Evolutionary conservation across 2,888 invertebrate genomes (phyloP), one percentile per base, ranked within the genome.

Genomic region (Cantharis lateralis): DNA sequence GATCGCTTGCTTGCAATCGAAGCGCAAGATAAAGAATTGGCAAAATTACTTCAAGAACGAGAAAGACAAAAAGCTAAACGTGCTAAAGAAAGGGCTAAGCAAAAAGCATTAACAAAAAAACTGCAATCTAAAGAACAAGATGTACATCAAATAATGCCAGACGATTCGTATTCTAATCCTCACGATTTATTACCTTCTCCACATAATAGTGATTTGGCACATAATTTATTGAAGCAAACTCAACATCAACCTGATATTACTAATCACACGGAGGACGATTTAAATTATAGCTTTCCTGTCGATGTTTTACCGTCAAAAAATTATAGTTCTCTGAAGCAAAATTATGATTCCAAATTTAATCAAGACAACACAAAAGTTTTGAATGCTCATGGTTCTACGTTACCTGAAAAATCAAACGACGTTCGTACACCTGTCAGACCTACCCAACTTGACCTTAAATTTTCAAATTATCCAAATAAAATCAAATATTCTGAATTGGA

Each of bases 1-100:
- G 94, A 94, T 87, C 90, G 93, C 79, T 89, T 93, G 83, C 85
- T 94, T 79, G 95, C 95, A 1, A 93, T 95, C 82, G 95, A 95
- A 88, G 94, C 94, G 0, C 95, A 95, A 86, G 95, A 95, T 84
- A 92, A 94, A 78, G 95, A 95, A 86, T 86, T 95, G 70, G 95
- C 95, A 1, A 92, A 92, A 85, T 91, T 95, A 89, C 87, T 95
- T 68, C 95, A 95, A 86, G 95, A 95, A 85, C 89, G 92, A 82
- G 95, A 95, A 86, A 91, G 93, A 82, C 92, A 92, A 15, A 93
- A 93, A 86, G 92, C 92, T 1, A 91, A 91, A 83, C 89, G 93
- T 79, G 93, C 94, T 9, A 91, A 93, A 82, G 94, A 95, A 84
- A 90, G 92, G 82, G 94, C 94, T 13, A 90, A 92, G 75, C 90